Evolutionary conservation across 2,113 vertebrate genomes (phyloP).

Genomic region (Ariopsis seemanni): DNA sequence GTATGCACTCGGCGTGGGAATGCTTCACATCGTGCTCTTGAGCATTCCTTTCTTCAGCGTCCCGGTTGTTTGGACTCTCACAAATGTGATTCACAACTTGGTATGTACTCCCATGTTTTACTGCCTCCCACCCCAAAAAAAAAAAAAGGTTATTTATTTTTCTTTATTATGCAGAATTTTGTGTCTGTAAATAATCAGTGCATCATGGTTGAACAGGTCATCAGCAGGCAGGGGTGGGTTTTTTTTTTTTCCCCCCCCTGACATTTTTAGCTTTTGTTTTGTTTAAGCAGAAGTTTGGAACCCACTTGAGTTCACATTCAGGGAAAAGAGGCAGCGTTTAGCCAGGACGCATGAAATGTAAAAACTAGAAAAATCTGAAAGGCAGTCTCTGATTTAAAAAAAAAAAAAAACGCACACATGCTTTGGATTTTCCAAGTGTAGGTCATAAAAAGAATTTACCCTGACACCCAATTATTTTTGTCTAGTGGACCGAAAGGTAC

Average conservation of each 20-base stretch:
- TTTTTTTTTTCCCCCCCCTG: neutral
- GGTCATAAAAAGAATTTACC: too few relatives aligned
- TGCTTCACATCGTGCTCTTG: conserved; percentile 95
- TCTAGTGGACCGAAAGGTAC: too few relatives aligned
- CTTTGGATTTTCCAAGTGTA: too few relatives aligned
- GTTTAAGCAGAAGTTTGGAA: neutral
- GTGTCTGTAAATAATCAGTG: neutral
- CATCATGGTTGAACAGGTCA: neutral
- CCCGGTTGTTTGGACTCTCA: conserved; percentile 94
- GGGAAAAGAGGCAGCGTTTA: neutral
- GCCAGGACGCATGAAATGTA: neutral
- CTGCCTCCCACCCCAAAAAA: too few relatives aligned
- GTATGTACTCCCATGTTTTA: conserved; percentile 72
- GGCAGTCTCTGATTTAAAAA: too few relatives aligned
- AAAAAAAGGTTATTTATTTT: neutral
- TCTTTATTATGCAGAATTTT: neutral
- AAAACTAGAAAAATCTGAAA: neutral
- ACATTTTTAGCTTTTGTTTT: neutral
- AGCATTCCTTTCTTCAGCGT: conserved; percentile 98
- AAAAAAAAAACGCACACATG: too few relatives aligned
- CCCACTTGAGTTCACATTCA: neutral
- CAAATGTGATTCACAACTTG: conserved; percentile 97
- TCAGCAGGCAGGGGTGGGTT: too few relatives aligned
- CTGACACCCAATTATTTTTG: too few relatives aligned
- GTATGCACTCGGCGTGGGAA: conserved; percentile 87